Base-by-base conservation (phyloP, 2,113 vertebrate genomes). In the Pterocles orientalis region DNA sequence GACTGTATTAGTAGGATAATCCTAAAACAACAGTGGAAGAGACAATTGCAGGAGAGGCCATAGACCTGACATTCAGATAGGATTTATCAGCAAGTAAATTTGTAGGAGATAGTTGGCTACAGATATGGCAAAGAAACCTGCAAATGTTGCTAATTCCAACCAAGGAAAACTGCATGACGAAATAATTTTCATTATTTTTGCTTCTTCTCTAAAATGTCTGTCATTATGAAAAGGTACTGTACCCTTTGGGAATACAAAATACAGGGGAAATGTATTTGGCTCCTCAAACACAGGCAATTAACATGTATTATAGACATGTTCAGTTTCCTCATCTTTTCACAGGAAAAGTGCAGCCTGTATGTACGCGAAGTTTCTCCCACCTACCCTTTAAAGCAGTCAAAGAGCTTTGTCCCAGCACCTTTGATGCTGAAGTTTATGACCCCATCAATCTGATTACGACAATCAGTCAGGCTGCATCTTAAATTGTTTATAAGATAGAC, bases 351-450 rank as follows among this genome's bases (percentile, higher is more conserved):
- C 24, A 34, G 10, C 20, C 53, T 56, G 9, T 39, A 51, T 0
- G 0, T 21, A 29, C 0, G 4, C 0, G 1, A 58, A 60, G 33
- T n/a, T 65, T 89, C 33, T 53, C 19, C 25, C 34, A 51, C 20
- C 48, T 75, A 9, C 14, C 17, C 69, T 85, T 68, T 48, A 54
- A 56, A 79, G 13, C 2, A 1, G 12, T 45, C 20, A 33, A 24
- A 93, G 17, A 71, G 4, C 17, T 82, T 85, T 86, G 39, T 41
- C 76, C 29, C 41, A 56, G 7, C n/a, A 69, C n/a, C 18, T 73
- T 82, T 0, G 0, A 10, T 2, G 2, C 14, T 28, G 57, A 65
- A n/a, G 25, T 36, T 88, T 70, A 69, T 3, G 23, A 60, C 39
- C 43, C 45, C 24, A 34, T 34, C 0, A 3, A 29, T 43, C 48